phyloP scores from a whole-genome alignment of 92 coral and sea anemone genomes.

The Porites rus region DNA sequence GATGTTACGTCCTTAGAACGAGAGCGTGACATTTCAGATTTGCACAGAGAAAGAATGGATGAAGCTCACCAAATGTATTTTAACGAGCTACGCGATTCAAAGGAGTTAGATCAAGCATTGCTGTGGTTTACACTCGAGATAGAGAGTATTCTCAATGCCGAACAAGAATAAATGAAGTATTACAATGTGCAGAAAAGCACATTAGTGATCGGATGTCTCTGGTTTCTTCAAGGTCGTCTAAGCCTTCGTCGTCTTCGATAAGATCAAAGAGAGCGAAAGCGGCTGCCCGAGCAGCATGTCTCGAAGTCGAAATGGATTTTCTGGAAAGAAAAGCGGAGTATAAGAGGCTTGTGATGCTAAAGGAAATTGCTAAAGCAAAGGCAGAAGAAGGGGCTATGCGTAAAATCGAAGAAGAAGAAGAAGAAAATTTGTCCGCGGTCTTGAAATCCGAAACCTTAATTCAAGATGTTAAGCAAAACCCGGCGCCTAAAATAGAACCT shows the following conservation, averaged over 20 bases:
- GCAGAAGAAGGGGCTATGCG: conserved; percentile 50
- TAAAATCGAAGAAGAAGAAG: conserved; percentile 61
- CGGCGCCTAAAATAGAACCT: conserved; percentile 11
- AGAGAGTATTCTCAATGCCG: conserved; percentile 63
- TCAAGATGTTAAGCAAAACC: conserved; percentile 19
- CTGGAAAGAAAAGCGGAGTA: conserved; percentile 59
- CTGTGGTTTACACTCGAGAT: conserved; percentile 53
- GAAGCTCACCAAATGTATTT: conserved; percentile 37
- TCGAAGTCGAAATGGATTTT: conserved; percentile 65
- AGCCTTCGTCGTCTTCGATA: conserved; percentile 47
- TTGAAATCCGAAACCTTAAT: conserved; percentile 17
- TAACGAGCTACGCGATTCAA: conserved; percentile 19
- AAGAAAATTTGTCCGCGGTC: conserved; percentile 25
- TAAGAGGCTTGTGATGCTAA: conserved; percentile 47
- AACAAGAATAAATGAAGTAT: conserved; percentile 35
- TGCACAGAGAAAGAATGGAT: conserved; percentile 36
- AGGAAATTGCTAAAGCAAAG: conserved; percentile 62
- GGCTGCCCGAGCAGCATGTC: conserved; percentile 61
- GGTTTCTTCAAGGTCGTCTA: conserved; percentile 19
- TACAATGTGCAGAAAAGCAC: conserved; percentile 13
- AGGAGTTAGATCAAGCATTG: conserved; percentile 41
- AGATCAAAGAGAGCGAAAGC: conserved; percentile 64
- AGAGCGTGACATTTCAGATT: conserved; percentile 54
- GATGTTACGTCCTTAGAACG: conserved; percentile 30
- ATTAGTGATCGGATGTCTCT: conserved; percentile 22